Evolutionary conservation across 2,888 invertebrate species (phyloP), one percentile per base, ranked within the genome.

Genomic region (Plemyria rubiginata): DNA sequence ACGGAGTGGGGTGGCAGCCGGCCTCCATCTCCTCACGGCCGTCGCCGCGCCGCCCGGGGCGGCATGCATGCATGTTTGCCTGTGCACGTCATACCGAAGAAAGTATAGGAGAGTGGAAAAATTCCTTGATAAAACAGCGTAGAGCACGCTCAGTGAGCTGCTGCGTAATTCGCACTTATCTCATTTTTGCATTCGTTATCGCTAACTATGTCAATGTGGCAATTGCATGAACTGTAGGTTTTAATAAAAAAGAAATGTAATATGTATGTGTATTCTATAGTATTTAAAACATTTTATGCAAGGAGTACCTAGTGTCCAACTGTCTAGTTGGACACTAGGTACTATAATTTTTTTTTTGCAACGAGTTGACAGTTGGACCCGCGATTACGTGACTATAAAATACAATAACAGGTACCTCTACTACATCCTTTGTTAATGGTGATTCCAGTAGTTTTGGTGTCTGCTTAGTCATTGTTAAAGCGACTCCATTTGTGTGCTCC

Each of bases 51-150:
- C 32, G 32, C 32, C 32, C n/a, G n/a, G 32, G 32, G 67, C 74
- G 72, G 75, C 81, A 79, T 85, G 84, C 86, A 86, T 76, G 77
- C 77, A 80, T 84, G 28, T 49, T 48, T 49, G 55, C 55, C 38
- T 49, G 38, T 55, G 82, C 82, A 82, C 77, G 77, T 82, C 75
- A 82, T 76, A 73, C 76, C 71, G 79, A 87, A 79, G 88, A 91
- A 91, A 91, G 90, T 88, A 79, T 81, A 88, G 70, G 89, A 91
- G 91, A 91, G 91, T 88, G 81, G 82, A 80, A 79, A 84, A 82
- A 90, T 91, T 90, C 88, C 80, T 84, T 78, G 73, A 80, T 83
- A 82, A 80, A 77, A 74, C 74, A 72, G 76, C 60, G 72, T 72
- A 75, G 63, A 73, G 70, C 72, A 75, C 77, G 78, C 77, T 80